Conservation (phyloP, 2,113 vertebrate genomes). For the Origma solitaria region DNA sequence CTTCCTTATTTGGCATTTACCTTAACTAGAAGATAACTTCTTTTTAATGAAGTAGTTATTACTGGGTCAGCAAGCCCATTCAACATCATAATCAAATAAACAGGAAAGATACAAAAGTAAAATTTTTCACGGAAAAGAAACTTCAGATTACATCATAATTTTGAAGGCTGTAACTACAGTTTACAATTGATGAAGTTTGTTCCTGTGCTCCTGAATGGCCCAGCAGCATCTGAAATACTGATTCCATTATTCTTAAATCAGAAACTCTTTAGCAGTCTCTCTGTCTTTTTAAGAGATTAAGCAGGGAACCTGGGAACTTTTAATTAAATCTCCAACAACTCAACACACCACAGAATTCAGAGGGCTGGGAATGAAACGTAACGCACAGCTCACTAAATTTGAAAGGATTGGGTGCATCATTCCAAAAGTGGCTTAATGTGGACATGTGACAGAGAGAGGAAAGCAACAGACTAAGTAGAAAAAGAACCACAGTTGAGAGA, state of each 20-base stretch:
- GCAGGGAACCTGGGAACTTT: not conserved
- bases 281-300: not conserved
- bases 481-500: not conserved
- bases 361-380: not conserved
- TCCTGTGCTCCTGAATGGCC: not conserved
- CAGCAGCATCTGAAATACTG: not conserved
- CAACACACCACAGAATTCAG: not conserved
- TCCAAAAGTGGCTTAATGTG: not conserved
- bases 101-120: not conserved
- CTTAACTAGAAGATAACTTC: conserved; percentile 25
- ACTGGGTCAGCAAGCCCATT: conserved; percentile 7
- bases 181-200: not conserved
- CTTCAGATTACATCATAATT: not conserved
- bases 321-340: not conserved
- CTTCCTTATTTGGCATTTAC: not conserved
- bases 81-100: conserved; percentile 4
- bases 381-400: not conserved
- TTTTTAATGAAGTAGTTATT: conserved; percentile 49
- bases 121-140: not conserved
- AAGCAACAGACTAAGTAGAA: not conserved
- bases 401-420: not conserved
- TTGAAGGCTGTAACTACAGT: not conserved
- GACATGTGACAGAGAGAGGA: accelerated
- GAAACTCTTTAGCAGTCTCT: not conserved
- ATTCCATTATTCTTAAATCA: not conserved